Evolutionary conservation across 2,113 vertebrate species (phyloP).

Genomic region (Epinephelus lanceolatus): DNA sequence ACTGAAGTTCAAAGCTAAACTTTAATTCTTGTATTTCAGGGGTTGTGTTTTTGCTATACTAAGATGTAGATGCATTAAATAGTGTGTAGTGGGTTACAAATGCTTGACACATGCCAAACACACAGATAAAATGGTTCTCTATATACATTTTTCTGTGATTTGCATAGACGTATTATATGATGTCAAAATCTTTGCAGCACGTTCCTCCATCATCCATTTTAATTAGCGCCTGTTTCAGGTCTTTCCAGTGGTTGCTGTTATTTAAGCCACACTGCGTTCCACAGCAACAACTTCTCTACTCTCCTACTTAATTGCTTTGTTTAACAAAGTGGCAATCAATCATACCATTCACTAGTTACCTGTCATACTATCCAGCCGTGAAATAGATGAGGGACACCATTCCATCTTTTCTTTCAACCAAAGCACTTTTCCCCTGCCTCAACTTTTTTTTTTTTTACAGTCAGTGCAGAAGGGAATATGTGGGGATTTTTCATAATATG

Average conservation of each 20-base stretch:
- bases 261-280: constrained; percentile 61
- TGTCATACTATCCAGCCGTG: constrained; percentile 77
- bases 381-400: constrained; percentile 74
- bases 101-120: not conserved
- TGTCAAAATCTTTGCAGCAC: constrained; percentile 27
- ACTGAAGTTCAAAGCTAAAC: not conserved
- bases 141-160: constrained; percentile 12
- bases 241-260: constrained; percentile 69
- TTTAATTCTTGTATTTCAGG: not conserved
- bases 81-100: not conserved
- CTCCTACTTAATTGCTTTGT: constrained; percentile 82
- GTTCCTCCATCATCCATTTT: constrained; percentile 71
- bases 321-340: constrained; percentile 85
- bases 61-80: not conserved
- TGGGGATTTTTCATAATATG: constrained; percentile 39
- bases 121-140: not conserved
- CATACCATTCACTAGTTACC: constrained; percentile 74
- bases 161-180: constrained; percentile 7
- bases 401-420: constrained; percentile 60
- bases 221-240: constrained; percentile 69
- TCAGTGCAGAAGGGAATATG: constrained; percentile 55
- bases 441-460: constrained; percentile 48
- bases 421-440: constrained; percentile 50
- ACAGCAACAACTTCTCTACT: constrained; percentile 66
- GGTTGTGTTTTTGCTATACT: not conserved